Percentiles rank a stretch among this genome's conserved stretches.
phyloP scores from a whole-genome alignment of 2,888 invertebrate species.

The Heliconius cydno region DNA sequence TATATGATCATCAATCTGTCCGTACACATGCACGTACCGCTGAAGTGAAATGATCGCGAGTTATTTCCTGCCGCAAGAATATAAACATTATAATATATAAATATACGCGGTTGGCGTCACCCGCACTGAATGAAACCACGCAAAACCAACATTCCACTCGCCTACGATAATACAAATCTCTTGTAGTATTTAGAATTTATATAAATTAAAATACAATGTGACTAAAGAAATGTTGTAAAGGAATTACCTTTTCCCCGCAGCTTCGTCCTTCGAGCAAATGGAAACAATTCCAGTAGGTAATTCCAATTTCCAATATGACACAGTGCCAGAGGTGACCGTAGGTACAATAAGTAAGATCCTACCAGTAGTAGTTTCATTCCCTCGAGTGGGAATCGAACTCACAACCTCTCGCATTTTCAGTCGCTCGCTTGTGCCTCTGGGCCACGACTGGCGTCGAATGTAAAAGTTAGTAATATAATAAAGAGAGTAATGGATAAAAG shows the following conservation, averaged over 20 bases:
- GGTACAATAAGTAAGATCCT: too few relatives aligned
- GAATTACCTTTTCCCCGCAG: too few relatives aligned
- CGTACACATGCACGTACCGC: constrained; percentile 26
- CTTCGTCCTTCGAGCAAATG: too few relatives aligned
- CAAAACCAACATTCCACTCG: constrained; percentile 15
- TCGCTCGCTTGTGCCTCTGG: too few relatives aligned
- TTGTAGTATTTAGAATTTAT: constrained; percentile 29
- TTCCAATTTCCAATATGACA: too few relatives aligned
- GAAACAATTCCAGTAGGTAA: too few relatives aligned
- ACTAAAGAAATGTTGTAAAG: background rate
- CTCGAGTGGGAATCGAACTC: background rate
- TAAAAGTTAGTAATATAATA: background rate
- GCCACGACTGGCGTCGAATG: too few relatives aligned
- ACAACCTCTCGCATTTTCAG: background rate
- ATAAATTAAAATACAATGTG: constrained; percentile 15
- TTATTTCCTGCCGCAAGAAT: constrained; percentile 31
- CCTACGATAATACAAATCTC: constrained; percentile 14
- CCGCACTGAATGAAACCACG: constrained; percentile 39
- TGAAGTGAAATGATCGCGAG: constrained; percentile 24
- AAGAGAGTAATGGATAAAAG: background rate
- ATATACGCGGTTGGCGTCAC: constrained; percentile 32
- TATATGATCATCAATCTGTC: background rate
- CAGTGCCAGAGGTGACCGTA: too few relatives aligned
- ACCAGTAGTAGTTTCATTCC: too few relatives aligned
- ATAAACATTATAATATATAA: constrained; percentile 32